Percentiles rank a stretch among this genome's conserved stretches.
Conservation (phyloP, 23 tunicate species). For the Styela clava region DNA sequence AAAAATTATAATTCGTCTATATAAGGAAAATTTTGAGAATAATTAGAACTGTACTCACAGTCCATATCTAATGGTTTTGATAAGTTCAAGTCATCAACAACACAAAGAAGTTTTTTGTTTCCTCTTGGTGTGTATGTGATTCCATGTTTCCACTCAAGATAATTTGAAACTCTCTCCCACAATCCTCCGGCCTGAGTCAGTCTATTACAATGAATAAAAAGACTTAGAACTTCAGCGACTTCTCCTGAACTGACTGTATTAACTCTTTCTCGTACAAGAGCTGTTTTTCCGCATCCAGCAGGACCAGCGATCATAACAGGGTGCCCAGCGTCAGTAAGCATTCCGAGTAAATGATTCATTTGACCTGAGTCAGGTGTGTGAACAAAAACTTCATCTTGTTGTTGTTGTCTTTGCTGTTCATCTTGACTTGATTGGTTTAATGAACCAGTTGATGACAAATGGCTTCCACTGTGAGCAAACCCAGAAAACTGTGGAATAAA, state of each 20-base stretch:
- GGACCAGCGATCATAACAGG: slow-evolving; percentile 69
- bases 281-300: slow-evolving; percentile 83
- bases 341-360: slow-evolving; percentile 53
- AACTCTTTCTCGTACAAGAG: slow-evolving; percentile 75
- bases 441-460: neutral
- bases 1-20: neutral
- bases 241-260: slow-evolving; percentile 82
- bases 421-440: slow-evolving; percentile 1
- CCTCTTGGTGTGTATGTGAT: slow-evolving; percentile 72
- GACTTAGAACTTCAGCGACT: slow-evolving; percentile 71
- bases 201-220: slow-evolving; percentile 75
- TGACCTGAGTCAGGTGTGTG: slow-evolving; percentile 80
- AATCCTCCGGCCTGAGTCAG: slow-evolving; percentile 63
- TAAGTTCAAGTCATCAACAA: slow-evolving; percentile 80
- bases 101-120: slow-evolving; percentile 76
- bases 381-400: slow-evolving; percentile 60
- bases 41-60: neutral
- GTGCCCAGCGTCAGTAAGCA: slow-evolving; percentile 77
- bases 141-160: slow-evolving; percentile 79
- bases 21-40: neutral
- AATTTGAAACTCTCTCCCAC: slow-evolving; percentile 60
- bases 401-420: slow-evolving; percentile 28
- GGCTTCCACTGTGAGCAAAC: slow-evolving; percentile 25
- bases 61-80: slow-evolving; percentile 32
- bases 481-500: slow-evolving; percentile 86